Conservation (phyloP, 2,797 vertebrate genomes). For the Avahi laniger region DNA sequence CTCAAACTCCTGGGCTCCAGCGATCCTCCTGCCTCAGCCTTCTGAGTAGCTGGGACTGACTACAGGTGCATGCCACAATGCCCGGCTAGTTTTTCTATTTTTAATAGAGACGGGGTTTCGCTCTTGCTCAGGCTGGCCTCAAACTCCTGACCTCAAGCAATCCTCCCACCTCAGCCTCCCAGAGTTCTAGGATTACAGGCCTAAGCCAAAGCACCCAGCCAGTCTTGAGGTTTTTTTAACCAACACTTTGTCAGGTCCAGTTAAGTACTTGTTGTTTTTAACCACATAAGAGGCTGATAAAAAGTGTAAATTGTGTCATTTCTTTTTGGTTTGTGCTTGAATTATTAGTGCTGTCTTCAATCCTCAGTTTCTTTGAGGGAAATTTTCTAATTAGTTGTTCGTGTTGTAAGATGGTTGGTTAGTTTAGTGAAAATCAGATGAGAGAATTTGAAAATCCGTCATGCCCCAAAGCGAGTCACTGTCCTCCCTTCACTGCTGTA, state of each 20-base stretch:
- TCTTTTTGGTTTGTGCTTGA: slow-evolving; percentile 41
- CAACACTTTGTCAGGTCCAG: not conserved
- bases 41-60: no score
- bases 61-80: no score
- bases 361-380: slow-evolving; percentile 8
- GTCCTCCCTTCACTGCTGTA: not conserved
- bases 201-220: no score
- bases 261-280: not conserved
- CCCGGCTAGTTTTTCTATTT: no score
- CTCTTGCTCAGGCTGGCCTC: no score
- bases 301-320: not conserved
- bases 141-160: no score
- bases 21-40: no score
- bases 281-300: not conserved
- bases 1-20: no score
- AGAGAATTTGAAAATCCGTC: not conserved
- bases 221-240: not conserved
- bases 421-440: not conserved
- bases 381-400: not conserved
- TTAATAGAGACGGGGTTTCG: no score
- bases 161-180: no score
- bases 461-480: not conserved
- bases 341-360: slow-evolving; percentile 16
- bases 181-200: no score
- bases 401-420: not conserved